Percentiles rank a stretch among this genome's conserved stretches.
Conservation (phyloP, 53 echinoderm and acorn worm genomes). For the Echinometra lucunter region DNA sequence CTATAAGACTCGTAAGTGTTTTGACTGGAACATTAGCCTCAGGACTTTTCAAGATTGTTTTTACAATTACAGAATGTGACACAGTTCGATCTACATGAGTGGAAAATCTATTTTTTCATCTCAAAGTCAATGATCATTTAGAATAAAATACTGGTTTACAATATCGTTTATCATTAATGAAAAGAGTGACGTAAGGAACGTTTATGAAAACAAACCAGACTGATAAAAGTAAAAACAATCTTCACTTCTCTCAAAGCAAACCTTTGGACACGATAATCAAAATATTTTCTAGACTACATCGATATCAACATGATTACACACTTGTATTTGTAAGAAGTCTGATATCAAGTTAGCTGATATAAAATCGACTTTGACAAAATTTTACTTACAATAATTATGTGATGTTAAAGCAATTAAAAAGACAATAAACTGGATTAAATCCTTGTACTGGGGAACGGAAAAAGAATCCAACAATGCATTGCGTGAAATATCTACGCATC, state of each 20-base stretch:
- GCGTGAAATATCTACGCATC: neutral
- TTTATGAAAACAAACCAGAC: too few relatives aligned
- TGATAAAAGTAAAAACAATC: too few relatives aligned
- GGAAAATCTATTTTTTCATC: neutral
- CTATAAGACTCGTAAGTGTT: neutral
- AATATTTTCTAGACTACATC: neutral
- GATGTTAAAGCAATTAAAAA: too few relatives aligned
- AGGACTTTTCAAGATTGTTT: neutral
- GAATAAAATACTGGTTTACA: neutral
- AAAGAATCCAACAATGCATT: neutral
- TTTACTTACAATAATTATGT: too few relatives aligned
- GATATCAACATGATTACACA: neutral
- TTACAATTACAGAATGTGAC: neutral
- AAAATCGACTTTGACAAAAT: too few relatives aligned
- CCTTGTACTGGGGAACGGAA: too few relatives aligned
- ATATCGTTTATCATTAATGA: neutral
- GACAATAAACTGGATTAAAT: too few relatives aligned
- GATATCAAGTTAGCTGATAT: neutral
- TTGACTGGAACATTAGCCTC: neutral
- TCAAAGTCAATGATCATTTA: neutral
- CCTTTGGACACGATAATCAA: neutral
- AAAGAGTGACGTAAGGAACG: neutral
- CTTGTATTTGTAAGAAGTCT: neutral
- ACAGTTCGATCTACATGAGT: neutral
- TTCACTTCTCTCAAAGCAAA: too few relatives aligned